phyloP scores from a whole-genome alignment of 2,797 vertebrate species.

The Neomorphus geoffroyi region DNA sequence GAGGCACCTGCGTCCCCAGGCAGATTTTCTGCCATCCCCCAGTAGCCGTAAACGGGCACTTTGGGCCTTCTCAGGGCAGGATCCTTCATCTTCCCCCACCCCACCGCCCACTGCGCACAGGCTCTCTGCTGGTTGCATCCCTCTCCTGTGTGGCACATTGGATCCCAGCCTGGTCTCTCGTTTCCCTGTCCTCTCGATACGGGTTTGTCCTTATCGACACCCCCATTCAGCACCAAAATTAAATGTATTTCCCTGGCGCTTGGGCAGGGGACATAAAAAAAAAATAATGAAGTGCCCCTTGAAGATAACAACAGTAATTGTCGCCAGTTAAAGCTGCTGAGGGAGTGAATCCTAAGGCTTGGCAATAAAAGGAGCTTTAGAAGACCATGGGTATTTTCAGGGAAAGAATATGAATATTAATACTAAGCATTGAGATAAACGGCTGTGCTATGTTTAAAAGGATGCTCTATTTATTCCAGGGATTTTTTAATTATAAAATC shows the following conservation, averaged over 20 bases:
- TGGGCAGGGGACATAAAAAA: not conserved
- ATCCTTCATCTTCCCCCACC: too few relatives aligned
- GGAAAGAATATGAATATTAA: not conserved
- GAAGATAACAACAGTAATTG: accelerated
- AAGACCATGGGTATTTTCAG: not conserved
- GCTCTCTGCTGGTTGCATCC: accelerated
- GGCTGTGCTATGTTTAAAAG: conserved; percentile 41
- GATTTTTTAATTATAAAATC: conserved; percentile 78
- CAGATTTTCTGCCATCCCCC: accelerated
- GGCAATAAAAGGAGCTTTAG: not conserved
- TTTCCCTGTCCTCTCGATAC: too few relatives aligned
- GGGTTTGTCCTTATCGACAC: accelerated
- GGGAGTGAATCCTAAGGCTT: not conserved
- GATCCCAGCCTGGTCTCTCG: not conserved
- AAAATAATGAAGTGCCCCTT: not conserved
- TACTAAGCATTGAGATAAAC: conserved; percentile 30
- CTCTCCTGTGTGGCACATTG: accelerated
- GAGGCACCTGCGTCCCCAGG: not conserved
- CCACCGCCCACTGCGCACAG: accelerated
- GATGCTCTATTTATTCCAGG: conserved; percentile 67
- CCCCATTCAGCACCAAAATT: not conserved
- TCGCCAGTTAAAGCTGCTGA: not conserved
- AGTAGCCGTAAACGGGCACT: accelerated
- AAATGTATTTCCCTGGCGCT: not conserved
- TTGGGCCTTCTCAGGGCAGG: not conserved